Evolutionary conservation across 2,113 vertebrate species (phyloP).

Genomic region (Campylomormyrus numenius): DNA sequence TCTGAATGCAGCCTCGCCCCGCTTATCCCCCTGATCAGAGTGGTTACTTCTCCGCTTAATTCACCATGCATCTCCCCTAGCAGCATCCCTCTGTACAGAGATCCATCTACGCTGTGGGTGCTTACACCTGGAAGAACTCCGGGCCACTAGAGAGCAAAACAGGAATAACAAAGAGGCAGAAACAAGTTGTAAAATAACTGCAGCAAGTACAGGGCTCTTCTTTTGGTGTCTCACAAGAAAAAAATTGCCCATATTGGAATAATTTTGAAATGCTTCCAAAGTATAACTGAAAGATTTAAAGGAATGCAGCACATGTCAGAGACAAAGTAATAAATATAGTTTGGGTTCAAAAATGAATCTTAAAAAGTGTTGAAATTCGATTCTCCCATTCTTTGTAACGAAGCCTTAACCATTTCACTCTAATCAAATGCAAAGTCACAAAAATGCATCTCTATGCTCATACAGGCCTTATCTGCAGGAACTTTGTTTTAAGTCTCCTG

Average conservation of each 20-base stretch:
- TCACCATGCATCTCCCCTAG: background rate
- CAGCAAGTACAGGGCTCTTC: background rate
- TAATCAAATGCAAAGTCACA: background rate
- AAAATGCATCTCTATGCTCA: background rate
- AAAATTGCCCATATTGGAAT: background rate
- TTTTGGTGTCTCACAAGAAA: background rate
- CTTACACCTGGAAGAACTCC: background rate
- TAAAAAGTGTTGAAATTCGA: background rate
- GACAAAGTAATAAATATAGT: background rate
- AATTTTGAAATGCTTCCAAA: background rate
- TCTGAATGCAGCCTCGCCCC: background rate
- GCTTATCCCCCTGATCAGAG: background rate
- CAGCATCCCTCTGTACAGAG: background rate
- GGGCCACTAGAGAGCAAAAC: background rate
- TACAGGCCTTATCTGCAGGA: background rate
- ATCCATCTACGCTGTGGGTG: background rate
- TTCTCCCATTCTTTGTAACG: background rate
- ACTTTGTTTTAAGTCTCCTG: background rate
- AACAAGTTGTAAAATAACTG: background rate
- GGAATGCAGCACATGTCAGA: background rate
- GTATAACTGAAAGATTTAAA: background rate
- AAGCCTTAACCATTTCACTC: background rate
- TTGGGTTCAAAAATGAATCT: background rate
- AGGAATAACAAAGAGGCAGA: background rate
- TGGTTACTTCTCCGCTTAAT: background rate